Evolutionary conservation across 2,888 invertebrate genomes (phyloP).

Genomic region (Amorpha juglandis): DNA sequence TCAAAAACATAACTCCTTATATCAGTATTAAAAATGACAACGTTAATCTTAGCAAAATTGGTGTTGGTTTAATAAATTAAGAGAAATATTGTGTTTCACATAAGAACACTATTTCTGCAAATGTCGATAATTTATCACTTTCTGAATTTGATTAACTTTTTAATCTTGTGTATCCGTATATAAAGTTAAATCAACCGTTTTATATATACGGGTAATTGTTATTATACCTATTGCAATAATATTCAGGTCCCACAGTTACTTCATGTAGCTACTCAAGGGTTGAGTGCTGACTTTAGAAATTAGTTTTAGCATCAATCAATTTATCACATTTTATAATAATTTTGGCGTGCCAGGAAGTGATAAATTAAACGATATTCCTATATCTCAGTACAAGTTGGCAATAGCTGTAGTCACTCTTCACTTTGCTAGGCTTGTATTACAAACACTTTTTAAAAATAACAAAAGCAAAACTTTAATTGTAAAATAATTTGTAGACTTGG

Average conservation of each 20-base stretch:
- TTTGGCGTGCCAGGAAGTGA: slow-evolving; percentile 8
- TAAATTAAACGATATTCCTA: slow-evolving; percentile 19
- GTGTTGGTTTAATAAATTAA: slow-evolving; percentile 4
- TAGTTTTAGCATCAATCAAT: neutral
- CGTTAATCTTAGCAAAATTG: slow-evolving; percentile 21
- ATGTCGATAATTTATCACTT: slow-evolving; percentile 10
- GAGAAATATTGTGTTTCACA: neutral
- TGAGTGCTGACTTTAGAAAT: neutral
- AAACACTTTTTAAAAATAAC: slow-evolving; percentile 29
- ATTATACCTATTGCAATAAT: too few species aligned
- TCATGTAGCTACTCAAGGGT: too few species aligned
- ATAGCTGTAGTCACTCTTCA: slow-evolving; percentile 24
- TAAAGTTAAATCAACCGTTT: too few species aligned
- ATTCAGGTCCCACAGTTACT: too few species aligned
- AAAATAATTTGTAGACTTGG: slow-evolving; percentile 38
- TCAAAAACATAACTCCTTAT: neutral
- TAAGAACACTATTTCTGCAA: neutral
- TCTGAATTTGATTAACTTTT: neutral
- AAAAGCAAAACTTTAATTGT: slow-evolving; percentile 39
- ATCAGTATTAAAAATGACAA: slow-evolving; percentile 5
- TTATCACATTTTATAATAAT: neutral
- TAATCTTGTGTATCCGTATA: neutral
- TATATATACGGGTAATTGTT: too few species aligned
- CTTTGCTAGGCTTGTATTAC: slow-evolving; percentile 14
- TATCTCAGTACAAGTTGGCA: slow-evolving; percentile 21